phyloP scores from a whole-genome alignment of 2,797 vertebrate species.

The Phyllotis vaccarum region DNA sequence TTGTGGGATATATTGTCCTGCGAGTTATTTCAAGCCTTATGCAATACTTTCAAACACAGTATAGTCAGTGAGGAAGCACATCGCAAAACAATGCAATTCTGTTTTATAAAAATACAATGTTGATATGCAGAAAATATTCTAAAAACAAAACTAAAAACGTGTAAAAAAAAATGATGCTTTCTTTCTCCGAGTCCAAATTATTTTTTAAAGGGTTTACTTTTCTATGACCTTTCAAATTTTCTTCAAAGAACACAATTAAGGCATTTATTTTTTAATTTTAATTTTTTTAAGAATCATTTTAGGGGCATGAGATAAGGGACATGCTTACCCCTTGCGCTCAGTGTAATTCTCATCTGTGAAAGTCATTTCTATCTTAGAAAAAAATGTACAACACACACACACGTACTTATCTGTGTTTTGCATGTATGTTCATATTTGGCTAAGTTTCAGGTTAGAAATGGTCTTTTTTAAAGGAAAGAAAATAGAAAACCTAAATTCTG shows the following conservation, averaged over 20 bases:
- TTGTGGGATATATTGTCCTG: not conserved
- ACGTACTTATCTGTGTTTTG: not conserved
- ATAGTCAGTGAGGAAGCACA: conserved; percentile 19
- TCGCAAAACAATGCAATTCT: not conserved
- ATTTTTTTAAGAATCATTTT: conserved; percentile 32
- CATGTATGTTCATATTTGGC: not conserved
- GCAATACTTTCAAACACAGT: conserved; percentile 16
- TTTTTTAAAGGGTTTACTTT: not conserved
- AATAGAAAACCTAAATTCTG: conserved; percentile 38
- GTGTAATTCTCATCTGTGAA: conserved; percentile 5
- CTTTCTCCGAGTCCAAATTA: not conserved
- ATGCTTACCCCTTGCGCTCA: not conserved
- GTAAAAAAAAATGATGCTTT: not conserved
- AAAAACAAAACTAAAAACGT: not conserved
- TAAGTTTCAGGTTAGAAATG: not conserved
- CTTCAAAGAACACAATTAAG: not conserved
- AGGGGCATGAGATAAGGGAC: not conserved
- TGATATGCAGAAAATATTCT: conserved; percentile 1
- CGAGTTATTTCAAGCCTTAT: not conserved
- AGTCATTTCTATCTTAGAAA: not conserved
- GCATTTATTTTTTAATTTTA: not conserved
- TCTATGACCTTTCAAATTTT: conserved; percentile 14
- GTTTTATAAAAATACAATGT: not conserved
- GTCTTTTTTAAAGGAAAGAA: conserved; percentile 23
- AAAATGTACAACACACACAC: not conserved